Evolutionary conservation across 2,113 vertebrate genomes (phyloP).

Genomic region (Cyprinodon brontotheroides): DNA sequence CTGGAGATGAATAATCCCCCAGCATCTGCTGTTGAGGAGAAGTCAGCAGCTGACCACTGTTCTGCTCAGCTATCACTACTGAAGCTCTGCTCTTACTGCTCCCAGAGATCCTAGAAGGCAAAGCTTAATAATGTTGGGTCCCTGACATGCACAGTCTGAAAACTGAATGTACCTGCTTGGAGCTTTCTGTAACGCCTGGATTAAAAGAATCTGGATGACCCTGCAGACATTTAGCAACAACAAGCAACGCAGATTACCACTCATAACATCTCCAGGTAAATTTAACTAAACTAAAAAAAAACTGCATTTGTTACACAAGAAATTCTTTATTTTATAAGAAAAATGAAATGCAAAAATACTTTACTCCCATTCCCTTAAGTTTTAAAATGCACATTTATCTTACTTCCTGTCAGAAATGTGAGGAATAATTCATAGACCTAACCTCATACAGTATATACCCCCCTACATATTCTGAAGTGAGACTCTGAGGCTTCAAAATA

Average conservation of each 20-base stretch:
- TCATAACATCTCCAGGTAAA: constrained; percentile 59
- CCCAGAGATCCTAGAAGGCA: constrained; percentile 22
- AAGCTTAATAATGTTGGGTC: constrained; percentile 39
- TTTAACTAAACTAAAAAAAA: constrained; percentile 31
- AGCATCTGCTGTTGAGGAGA: constrained; percentile 81
- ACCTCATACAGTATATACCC: constrained; percentile 12
- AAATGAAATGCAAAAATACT: not conserved
- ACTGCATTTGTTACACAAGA: constrained; percentile 15
- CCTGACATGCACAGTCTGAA: constrained; percentile 16
- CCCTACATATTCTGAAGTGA: constrained; percentile 29
- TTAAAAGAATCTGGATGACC: constrained; percentile 33
- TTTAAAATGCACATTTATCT: not conserved
- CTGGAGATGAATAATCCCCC: constrained; percentile 78
- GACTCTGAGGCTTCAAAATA: constrained; percentile 15
- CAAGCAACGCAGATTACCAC: constrained; percentile 38
- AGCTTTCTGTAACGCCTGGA: constrained; percentile 33
- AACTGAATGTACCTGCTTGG: constrained; percentile 3
- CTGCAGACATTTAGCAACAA: constrained; percentile 15
- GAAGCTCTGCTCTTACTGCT: constrained; percentile 32
- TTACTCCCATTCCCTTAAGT: not conserved
- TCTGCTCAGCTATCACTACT: constrained; percentile 35
- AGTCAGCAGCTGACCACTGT: constrained; percentile 69
- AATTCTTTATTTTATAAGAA: not conserved
- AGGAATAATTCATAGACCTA: constrained; percentile 9
- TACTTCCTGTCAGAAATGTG: not conserved